Evolutionary conservation across 2,797 vertebrate genomes (phyloP).

Genomic region (Platyrinchus mystaceus): DNA sequence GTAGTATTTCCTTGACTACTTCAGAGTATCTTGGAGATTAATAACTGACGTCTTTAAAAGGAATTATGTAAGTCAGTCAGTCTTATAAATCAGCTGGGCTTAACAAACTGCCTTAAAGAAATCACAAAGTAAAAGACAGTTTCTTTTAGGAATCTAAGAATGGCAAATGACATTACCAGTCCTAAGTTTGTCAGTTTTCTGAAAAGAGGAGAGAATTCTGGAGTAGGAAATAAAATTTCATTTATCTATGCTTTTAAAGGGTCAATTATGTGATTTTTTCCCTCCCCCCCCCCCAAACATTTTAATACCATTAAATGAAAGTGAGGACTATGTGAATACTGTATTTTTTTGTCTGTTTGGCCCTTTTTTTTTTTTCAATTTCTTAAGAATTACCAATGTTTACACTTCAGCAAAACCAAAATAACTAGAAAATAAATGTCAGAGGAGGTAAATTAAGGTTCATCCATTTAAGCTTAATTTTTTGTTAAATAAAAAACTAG

Average conservation of each 20-base stretch:
- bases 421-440: neutral
- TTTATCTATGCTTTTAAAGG: neutral
- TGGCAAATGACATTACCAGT: neutral
- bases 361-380: neutral
- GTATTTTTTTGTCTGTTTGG: neutral
- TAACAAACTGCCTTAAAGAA: neutral
- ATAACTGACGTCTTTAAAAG: neutral
- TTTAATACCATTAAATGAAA: neutral
- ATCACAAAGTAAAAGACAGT: neutral
- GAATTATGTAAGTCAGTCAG: neutral
- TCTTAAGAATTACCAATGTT: neutral
- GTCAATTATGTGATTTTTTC: neutral
- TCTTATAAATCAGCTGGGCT: neutral
- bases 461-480: neutral
- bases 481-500: neutral
- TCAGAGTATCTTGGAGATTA: neutral
- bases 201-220: neutral
- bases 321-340: neutral
- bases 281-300: rapidly evolving
- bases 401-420: neutral
- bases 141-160: neutral
- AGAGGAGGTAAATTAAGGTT: neutral
- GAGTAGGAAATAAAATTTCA: neutral
- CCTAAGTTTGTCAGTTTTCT: no score
- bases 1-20: neutral